These are phyloP conservation scores for Hepsetus odoe DNA, from an alignment of 2,113 vertebrate species.

Conservation along the genomic window DNA sequence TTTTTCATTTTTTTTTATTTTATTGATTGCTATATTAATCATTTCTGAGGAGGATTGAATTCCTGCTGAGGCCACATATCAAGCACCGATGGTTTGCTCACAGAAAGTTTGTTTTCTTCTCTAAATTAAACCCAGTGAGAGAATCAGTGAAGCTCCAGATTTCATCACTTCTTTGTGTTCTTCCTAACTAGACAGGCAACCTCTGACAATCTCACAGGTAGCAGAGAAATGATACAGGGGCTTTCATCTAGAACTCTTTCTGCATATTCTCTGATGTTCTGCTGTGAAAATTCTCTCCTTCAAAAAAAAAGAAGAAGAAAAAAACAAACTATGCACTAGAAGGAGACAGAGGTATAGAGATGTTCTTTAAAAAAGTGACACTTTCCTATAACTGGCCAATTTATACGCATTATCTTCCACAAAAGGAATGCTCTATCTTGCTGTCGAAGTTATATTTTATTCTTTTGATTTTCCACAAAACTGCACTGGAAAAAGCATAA, in stretches of 20 bases:
- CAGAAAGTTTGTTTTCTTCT: slow-evolving; percentile 37
- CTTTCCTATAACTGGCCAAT: slow-evolving; percentile 1
- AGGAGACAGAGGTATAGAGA: background rate
- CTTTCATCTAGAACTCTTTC: slow-evolving; percentile 26
- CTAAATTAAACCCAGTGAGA: slow-evolving; percentile 49
- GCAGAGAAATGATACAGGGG: background rate
- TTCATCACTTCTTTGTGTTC: slow-evolving; percentile 21
- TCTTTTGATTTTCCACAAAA: background rate
- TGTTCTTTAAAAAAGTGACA: background rate
- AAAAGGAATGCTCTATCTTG: background rate
- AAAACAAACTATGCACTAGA: background rate
- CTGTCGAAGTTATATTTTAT: background rate
- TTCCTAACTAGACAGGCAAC: slow-evolving; percentile 22
- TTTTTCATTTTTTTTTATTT: slow-evolving; percentile 26
- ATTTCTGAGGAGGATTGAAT: slow-evolving; percentile 51
- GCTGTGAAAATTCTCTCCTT: background rate
- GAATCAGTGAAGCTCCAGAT: slow-evolving; percentile 26
- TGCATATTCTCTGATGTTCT: slow-evolving; percentile 10
- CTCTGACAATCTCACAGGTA: slow-evolving; percentile 26
- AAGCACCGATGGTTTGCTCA: background rate
- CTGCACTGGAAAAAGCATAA: slow-evolving; percentile 9
- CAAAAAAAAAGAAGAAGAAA: background rate
- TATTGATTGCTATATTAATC: slow-evolving; percentile 63
- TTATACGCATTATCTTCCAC: slow-evolving; percentile 13
- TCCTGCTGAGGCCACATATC: slow-evolving; percentile 30